These are phyloP conservation scores for Oncorhynchus tshawytscha DNA, from an alignment of 2,113 vertebrate species.

Conservation along the genomic window DNA sequence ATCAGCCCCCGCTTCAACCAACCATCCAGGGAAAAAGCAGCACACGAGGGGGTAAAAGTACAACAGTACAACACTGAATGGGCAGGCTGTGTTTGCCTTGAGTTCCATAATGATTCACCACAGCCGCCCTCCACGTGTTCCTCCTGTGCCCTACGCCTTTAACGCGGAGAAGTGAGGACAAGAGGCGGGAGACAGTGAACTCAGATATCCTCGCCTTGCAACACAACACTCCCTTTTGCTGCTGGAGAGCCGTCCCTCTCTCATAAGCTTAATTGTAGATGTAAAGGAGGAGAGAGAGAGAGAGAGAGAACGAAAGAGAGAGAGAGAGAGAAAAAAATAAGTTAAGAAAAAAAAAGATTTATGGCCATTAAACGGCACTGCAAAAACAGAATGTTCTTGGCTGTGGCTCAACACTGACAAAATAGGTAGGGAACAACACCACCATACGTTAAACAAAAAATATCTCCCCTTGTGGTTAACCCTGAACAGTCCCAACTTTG, in stretches of 20 bases:
- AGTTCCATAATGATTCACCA: constrained; percentile 38
- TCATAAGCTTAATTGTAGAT: constrained; percentile 50
- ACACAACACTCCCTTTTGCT: constrained; percentile 60
- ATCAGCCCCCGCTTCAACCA: background rate
- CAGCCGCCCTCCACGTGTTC: constrained; percentile 27
- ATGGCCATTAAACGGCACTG: constrained; percentile 70
- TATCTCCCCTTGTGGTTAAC: constrained; percentile 33
- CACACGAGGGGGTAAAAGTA: constrained; percentile 17
- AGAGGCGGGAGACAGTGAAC: constrained; percentile 55
- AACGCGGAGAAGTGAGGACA: constrained; percentile 19
- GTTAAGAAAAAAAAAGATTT: constrained; percentile 60
- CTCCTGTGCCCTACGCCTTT: constrained; percentile 37
- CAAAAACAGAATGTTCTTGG: constrained; percentile 80
- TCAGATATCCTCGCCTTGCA: constrained; percentile 60
- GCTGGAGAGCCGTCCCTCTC: constrained; percentile 28
- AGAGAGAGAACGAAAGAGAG: background rate
- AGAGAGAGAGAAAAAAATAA: background rate
- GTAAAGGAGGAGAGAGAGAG: constrained; percentile 8
- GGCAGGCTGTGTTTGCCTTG: background rate
- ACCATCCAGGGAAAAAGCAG: background rate
- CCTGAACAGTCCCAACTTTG: constrained; percentile 28
- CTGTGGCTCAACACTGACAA: constrained; percentile 73
- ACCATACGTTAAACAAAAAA: constrained; percentile 65
- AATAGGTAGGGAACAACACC: constrained; percentile 62
- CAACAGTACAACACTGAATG: background rate